Percentiles rank a stretch among this genome's conserved stretches.
Conservation (phyloP, 2,888 invertebrate genomes). For the Lycophotia porphyrea region DNA sequence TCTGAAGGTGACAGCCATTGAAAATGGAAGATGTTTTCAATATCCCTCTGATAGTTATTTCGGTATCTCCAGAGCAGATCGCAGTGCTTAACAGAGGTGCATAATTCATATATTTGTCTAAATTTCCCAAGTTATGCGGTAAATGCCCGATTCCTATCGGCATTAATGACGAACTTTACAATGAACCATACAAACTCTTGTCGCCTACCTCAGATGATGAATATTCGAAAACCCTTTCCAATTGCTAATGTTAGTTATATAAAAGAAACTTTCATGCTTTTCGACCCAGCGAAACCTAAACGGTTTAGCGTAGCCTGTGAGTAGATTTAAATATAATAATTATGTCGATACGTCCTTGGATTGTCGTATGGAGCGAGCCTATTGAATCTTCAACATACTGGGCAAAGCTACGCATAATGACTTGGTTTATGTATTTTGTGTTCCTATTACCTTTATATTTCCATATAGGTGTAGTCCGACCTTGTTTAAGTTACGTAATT, state of each 20-base stretch:
- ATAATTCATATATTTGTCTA: not conserved
- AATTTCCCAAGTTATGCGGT: not conserved
- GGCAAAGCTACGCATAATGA: not conserved
- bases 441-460: slow-evolving; percentile 20
- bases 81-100: not conserved
- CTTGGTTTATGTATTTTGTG: not conserved
- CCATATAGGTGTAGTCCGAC: slow-evolving; percentile 8
- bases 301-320: not conserved
- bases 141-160: not conserved
- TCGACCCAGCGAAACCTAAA: not conserved
- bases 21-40: not conserved
- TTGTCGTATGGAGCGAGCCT: not conserved
- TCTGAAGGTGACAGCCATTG: not conserved
- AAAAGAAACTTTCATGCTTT: not conserved
- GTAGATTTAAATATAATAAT: no score
- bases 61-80: not conserved
- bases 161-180: not conserved
- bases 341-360: not conserved
- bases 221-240: not conserved
- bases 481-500: slow-evolving; percentile 45
- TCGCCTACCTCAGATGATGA: not conserved
- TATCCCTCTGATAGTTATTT: not conserved
- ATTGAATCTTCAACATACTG: not conserved
- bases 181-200: not conserved
- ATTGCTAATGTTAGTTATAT: not conserved